Conservation (phyloP, 2,113 vertebrate species). For the human (Homo sapiens) region GRCh38 chr3:190089001-190089500, state of each 20-base stretch:
- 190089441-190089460: background rate
- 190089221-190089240: no score
- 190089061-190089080: fast-evolving
- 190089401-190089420: background rate
- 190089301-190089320: no score
- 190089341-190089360: no score
- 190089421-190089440: background rate
- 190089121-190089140: background rate
- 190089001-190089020: background rate
- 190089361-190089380: no score
- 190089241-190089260: no score
- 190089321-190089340: no score
- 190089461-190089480: background rate
- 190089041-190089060: background rate
- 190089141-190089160: background rate
- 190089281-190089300: no score
- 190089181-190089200: no score
- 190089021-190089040: background rate
- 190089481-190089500: background rate
- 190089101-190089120: background rate
- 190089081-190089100: background rate
- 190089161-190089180: background rate
- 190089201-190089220: no score
- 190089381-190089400: background rate
- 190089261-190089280: no score